A percentile compares a stretch with the other conserved stretches of the same genome.
Conservation (phyloP, 2,797 vertebrate species). For the Galaxias olidus region DNA sequence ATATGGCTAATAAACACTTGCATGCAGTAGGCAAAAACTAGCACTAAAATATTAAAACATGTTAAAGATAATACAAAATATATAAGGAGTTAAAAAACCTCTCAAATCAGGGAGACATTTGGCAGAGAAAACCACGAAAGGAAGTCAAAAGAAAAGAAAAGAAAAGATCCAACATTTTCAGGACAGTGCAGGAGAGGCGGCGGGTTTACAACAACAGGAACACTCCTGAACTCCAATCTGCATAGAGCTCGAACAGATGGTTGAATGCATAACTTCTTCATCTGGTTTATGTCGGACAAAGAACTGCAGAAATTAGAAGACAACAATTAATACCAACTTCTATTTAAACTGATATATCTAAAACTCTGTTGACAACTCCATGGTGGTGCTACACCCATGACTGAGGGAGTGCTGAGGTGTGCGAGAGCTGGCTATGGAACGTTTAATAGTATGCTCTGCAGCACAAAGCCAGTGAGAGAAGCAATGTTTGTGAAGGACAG, state of each 20-base stretch:
- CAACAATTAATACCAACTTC: conserved; percentile 15
- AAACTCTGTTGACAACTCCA: conserved; percentile 21
- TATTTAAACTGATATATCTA: too few relatives aligned
- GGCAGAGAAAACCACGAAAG: conserved; percentile 35
- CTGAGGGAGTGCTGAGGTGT: conserved; percentile 8
- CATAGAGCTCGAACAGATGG: conserved; percentile 23
- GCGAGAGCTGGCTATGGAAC: conserved; percentile 8
- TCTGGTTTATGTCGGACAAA: conserved; percentile 88
- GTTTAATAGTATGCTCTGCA: conserved; percentile 26
- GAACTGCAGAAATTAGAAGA: conserved; percentile 79
- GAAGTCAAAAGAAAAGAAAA: too few relatives aligned
- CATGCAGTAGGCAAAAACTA: conserved; percentile 36
- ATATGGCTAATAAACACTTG: conserved; percentile 58
- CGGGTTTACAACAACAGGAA: conserved; percentile 30
- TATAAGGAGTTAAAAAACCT: conserved; percentile 43
- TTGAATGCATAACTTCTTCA: conserved; percentile 31
- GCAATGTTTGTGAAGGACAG: background rate
- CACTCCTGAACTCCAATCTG: conserved; percentile 30
- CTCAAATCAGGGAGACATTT: conserved; percentile 33
- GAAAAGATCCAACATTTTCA: conserved; percentile 57
- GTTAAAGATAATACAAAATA: conserved; percentile 36
- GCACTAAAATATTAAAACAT: conserved; percentile 35
- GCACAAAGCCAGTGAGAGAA: conserved; percentile 28
- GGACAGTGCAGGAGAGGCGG: conserved; percentile 46
- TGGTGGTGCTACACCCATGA: conserved; percentile 39